Conservation (phyloP, 2,113 vertebrate genomes). For the Odontophorus gujanensis region DNA sequence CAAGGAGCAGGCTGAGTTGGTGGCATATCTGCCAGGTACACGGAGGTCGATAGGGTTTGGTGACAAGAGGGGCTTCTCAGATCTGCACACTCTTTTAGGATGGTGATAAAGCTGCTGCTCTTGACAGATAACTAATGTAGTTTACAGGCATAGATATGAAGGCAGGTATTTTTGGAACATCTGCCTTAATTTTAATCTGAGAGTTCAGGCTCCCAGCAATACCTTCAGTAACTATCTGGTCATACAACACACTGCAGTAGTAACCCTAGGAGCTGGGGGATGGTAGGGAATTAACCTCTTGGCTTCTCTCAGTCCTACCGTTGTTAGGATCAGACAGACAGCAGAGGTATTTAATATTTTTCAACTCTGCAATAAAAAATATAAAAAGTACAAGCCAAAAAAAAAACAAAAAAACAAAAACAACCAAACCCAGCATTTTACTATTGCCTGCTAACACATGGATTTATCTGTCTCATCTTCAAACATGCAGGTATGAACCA, state of each 20-base stretch:
- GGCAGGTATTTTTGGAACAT: neutral
- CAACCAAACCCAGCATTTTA: neutral
- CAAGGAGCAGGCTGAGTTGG: rapidly evolving
- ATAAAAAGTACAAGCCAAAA: neutral
- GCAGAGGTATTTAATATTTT: neutral
- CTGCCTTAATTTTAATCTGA: neutral
- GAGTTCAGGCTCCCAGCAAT: neutral
- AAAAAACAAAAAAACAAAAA: neutral
- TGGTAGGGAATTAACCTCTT: neutral
- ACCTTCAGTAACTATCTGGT: neutral
- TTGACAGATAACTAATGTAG: neutral
- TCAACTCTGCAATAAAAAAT: neutral
- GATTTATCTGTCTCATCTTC: neutral
- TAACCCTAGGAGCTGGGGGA: neutral
- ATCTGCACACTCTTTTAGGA: neutral
- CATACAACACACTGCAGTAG: neutral
- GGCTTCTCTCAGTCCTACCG: neutral
- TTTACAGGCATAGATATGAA: neutral
- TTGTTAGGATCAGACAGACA: neutral
- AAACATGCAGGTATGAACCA: neutral
- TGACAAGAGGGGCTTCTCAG: neutral
- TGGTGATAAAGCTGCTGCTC: neutral
- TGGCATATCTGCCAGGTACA: rapidly evolving
- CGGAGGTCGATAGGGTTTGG: neutral
- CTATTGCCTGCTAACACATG: neutral